phyloP scores from a whole-genome alignment of 2,888 invertebrate species.

The Malthinus seriepunctatus region DNA sequence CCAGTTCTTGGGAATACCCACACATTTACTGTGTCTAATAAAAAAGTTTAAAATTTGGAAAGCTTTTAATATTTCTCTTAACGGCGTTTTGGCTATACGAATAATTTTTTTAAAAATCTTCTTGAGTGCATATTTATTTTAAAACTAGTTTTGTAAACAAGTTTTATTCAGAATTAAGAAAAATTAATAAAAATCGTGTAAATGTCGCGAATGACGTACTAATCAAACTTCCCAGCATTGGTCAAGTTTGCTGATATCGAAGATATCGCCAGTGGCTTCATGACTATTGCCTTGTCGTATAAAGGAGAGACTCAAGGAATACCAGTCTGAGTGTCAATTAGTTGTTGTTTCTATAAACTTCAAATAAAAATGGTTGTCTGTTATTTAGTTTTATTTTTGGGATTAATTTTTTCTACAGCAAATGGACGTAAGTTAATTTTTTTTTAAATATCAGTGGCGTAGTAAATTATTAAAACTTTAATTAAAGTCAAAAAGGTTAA shows the following conservation, averaged over 20 bases:
- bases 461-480: no score
- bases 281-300: background rate
- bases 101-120: no score
- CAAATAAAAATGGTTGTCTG: background rate
- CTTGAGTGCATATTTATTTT: background rate
- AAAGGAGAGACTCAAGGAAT: background rate
- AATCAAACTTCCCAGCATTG: background rate
- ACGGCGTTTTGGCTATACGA: no score
- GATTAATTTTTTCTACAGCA: background rate
- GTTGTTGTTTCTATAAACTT: background rate
- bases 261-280: background rate
- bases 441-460: background rate
- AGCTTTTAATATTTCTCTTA: no score
- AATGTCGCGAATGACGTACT: background rate
- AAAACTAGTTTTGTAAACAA: no score
- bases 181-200: no score
- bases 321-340: background rate
- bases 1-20: no score
- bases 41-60: no score
- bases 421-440: background rate
- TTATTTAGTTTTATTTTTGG: background rate
- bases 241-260: background rate
- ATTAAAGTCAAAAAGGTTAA: no score
- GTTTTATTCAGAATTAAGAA: no score
- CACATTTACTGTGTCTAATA: no score